Evolutionary conservation across 1,140 invertebrate genomes (phyloP), one percentile per base, ranked within the genome.

Genomic region (Drosophila takahashii): DNA sequence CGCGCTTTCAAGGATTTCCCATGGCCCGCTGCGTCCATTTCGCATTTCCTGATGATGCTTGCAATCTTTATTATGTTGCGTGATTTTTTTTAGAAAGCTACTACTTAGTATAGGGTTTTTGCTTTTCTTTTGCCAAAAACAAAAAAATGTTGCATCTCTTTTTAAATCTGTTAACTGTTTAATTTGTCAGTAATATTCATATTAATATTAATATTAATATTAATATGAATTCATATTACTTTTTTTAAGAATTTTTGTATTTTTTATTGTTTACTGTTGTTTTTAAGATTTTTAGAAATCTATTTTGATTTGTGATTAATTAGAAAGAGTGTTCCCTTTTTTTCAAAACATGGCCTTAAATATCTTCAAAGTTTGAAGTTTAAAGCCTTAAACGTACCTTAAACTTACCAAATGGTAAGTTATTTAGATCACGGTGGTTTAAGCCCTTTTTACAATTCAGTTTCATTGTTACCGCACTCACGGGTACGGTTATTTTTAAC

Each of bases 11-110:
- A 70, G 67, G 51, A 70, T 39, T 57, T 70, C 11, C 34, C 34
- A 41, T 51, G 44, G 42, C 60, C 64, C 64, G 27, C 44, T 66
- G 64, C 34, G 60, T 66, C 36, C 60, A 67, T 67, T 67, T 34
- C 45, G 61, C 13, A 51, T 50, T 56, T 66, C 27, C 60, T 69
- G 16, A 13, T 22, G 62, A 16, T 32, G 39, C 13, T 45, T 13
- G n/a, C 1, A 1, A 36, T n/a, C 36, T 9, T 16, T 39, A 29
- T 26, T 61, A 22, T 22, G 7, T 1, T 26, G 37, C 15, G 13
- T 42, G 11, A 26, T 13, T 7, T 13, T 7, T 7, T n/a, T 47
- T 6, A n/a, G 11, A 13, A 2, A 7, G 22, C 0, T 47, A 27
- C 13, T 7, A 8, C 2, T 16, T 10, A 52, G 10, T 6, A 13